Evolutionary conservation across 2,113 vertebrate genomes (phyloP).

Genomic region (Amia ocellicauda): DNA sequence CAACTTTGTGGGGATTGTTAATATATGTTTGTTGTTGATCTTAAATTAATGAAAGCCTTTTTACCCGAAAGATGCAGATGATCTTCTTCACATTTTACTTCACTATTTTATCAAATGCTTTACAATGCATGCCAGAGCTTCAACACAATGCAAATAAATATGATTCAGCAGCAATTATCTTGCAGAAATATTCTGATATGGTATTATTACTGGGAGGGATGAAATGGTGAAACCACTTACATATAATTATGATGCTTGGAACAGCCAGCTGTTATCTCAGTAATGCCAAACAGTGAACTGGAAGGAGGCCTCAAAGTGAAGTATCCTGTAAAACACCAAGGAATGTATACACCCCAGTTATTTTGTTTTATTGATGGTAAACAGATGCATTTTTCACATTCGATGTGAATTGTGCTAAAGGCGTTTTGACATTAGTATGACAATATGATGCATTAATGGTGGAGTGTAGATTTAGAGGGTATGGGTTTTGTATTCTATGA

Average conservation of each 20-base stretch:
- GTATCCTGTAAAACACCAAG: neutral
- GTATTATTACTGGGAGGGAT: conserved; percentile 59
- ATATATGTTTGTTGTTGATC: no score
- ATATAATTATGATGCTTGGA: conserved; percentile 52
- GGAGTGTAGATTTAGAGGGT: no score
- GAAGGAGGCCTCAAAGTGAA: neutral
- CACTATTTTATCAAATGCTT: conserved; percentile 26
- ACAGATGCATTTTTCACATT: no score
- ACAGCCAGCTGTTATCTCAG: conserved; percentile 49
- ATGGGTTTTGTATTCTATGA: no score
- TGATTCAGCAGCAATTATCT: conserved; percentile 38
- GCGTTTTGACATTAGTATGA: no score
- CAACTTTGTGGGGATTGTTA: no score
- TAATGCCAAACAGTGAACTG: conserved; percentile 30
- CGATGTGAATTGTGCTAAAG: no score
- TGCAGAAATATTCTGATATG: conserved; percentile 18
- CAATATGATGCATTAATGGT: no score
- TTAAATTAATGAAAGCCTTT: no score
- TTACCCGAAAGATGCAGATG: no score
- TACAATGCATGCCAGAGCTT: conserved; percentile 15
- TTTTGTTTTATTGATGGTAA: conserved; percentile 9
- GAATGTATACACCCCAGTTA: conserved; percentile 11
- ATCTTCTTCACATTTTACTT: conserved; percentile 27
- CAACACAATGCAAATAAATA: conserved; percentile 19
- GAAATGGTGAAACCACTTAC: conserved; percentile 52